phyloP scores from a whole-genome alignment of 2,797 vertebrate genomes.

The Philypnodon macrostomus region DNA sequence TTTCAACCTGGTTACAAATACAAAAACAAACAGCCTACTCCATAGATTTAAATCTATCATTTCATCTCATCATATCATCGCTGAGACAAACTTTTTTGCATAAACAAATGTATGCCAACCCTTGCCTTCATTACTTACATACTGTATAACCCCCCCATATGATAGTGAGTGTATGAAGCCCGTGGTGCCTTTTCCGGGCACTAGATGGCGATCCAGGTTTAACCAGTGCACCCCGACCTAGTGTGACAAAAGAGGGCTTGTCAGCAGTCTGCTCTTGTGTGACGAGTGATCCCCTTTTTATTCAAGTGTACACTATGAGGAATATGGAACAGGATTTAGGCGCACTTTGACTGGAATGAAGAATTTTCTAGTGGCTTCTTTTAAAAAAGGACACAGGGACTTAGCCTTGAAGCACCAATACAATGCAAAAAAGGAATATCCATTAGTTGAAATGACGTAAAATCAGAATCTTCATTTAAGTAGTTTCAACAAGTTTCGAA shows the following conservation, averaged over 20 bases:
- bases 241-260: neutral
- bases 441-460: too few species aligned
- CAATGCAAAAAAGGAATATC: too few species aligned
- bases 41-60: too few species aligned
- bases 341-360: conserved; percentile 18
- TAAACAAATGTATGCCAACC: too few species aligned
- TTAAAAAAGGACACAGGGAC: neutral
- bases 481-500: too few species aligned
- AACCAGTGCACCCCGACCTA: conserved; percentile 38
- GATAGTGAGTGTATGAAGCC: neutral
- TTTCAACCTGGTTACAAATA: too few species aligned
- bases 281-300: conserved; percentile 35
- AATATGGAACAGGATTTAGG: conserved; percentile 28
- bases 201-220: conserved; percentile 83
- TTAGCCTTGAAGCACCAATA: conserved; percentile 6
- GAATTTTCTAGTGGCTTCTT: conserved; percentile 24
- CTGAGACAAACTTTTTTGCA: too few species aligned
- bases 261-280: conserved; percentile 35
- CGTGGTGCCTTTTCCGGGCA: conserved; percentile 29
- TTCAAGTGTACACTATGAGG: conserved; percentile 33
- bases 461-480: too few species aligned
- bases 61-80: too few species aligned
- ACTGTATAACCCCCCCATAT: too few species aligned
- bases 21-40: too few species aligned
- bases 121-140: too few species aligned